Conservation (phyloP, 2,888 invertebrate genomes). For the Dione juno region DNA sequence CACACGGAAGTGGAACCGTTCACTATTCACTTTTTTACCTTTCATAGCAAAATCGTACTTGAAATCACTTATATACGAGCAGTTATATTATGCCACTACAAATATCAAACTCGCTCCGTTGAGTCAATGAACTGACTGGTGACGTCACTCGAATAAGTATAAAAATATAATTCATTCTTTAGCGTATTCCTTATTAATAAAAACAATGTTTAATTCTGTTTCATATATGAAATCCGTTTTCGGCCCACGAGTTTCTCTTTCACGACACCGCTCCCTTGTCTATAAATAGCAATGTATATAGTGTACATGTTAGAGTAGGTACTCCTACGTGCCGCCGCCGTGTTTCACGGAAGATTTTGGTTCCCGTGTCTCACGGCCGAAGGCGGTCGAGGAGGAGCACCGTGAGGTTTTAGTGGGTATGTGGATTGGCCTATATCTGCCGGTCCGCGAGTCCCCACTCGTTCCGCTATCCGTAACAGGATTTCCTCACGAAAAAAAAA, state of each 20-base stretch:
- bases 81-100: conserved; percentile 32
- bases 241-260: conserved; percentile 61
- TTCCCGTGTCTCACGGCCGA: too few relatives aligned
- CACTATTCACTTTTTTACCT: conserved; percentile 58
- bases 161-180: conserved; percentile 15
- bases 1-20: conserved; percentile 59
- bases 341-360: too few relatives aligned
- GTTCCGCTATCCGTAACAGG: too few relatives aligned
- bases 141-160: conserved; percentile 33
- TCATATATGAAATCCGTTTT: conserved; percentile 44
- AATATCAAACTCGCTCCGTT: conserved; percentile 28
- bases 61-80: conserved; percentile 36
- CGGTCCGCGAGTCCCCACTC: too few relatives aligned
- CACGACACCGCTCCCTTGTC: conserved; percentile 60
- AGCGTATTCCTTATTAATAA: conserved; percentile 17
- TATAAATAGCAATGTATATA: conserved; percentile 74
- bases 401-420: too few relatives aligned
- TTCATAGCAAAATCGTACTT: conserved; percentile 48
- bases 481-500: too few relatives aligned
- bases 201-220: conserved; percentile 31
- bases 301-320: conserved; percentile 62
- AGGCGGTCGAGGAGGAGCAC: too few relatives aligned
- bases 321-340: too few relatives aligned
- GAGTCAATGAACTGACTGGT: conserved; percentile 41
- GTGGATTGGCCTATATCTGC: too few relatives aligned